Evolutionary conservation across 2,113 vertebrate species (phyloP).

Genomic region (Etheostoma spectabile): DNA sequence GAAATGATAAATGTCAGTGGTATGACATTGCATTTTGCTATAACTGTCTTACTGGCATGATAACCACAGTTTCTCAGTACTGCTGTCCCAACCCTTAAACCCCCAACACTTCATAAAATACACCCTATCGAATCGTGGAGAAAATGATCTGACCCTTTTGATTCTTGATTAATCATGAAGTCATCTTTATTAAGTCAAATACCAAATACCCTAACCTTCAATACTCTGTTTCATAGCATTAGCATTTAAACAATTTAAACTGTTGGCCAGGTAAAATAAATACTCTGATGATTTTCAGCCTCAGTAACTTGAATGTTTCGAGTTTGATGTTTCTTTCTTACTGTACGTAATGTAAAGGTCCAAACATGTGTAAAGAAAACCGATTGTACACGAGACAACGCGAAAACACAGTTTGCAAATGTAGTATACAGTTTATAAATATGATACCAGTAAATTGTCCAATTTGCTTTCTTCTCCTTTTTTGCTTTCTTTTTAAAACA

Average conservation of each 20-base stretch:
- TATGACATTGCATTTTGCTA: not conserved
- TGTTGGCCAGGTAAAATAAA: no score
- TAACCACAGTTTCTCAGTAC: constrained; percentile 1
- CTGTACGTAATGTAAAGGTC: not conserved
- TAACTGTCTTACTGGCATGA: constrained; percentile 4
- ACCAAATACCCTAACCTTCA: not conserved
- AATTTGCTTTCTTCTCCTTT: no score
- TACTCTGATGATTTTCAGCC: not conserved
- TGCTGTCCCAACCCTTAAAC: not conserved
- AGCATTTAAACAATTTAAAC: not conserved
- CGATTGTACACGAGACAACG: not conserved
- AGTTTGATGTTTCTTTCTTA: not conserved
- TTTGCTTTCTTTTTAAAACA: not conserved
- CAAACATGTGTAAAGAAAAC: not conserved
- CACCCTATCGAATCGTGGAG: not conserved
- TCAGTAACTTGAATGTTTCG: not conserved
- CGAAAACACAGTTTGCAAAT: not conserved
- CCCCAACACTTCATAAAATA: not conserved
- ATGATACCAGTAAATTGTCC: not conserved
- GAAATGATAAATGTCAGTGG: not conserved
- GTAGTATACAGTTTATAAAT: not conserved
- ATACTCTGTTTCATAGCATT: not conserved
- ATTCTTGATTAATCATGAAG: not conserved
- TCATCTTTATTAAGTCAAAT: not conserved
- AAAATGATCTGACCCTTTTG: not conserved